Percentiles rank a stretch among this genome's conserved stretches.
These are phyloP conservation scores for Lasioglossum baleicum DNA, from an alignment of 1,140 invertebrate species.

Conservation along the genomic window DNA sequence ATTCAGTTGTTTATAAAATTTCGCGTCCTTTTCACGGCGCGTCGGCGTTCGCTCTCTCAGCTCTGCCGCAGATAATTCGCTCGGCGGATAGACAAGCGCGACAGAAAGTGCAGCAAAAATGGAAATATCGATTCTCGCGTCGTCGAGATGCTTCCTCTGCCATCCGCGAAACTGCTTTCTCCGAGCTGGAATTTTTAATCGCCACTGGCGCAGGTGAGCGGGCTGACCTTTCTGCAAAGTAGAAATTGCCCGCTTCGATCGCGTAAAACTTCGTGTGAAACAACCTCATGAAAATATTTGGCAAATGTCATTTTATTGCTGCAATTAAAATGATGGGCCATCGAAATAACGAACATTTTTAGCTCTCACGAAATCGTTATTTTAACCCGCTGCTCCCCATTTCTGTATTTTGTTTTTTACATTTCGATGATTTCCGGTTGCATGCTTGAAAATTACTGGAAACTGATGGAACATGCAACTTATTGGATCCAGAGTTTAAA, in stretches of 20 bases:
- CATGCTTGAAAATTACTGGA: background rate
- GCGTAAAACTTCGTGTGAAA: too few relatives aligned
- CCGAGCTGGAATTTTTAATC: slow-evolving; percentile 17
- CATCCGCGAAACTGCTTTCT: background rate
- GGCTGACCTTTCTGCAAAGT: too few relatives aligned
- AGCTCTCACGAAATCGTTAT: background rate
- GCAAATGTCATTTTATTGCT: too few relatives aligned
- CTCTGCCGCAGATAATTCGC: slow-evolving; percentile 42
- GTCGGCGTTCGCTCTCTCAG: background rate
- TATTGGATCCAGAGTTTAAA: background rate
- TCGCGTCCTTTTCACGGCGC: background rate
- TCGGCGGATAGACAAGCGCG: background rate
- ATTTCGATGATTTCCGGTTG: background rate
- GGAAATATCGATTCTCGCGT: slow-evolving; percentile 5
- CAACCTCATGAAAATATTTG: too few relatives aligned
- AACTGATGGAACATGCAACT: too few relatives aligned
- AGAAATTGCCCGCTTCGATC: too few relatives aligned
- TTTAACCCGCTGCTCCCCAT: too few relatives aligned
- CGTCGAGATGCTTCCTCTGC: background rate
- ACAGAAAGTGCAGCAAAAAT: slow-evolving; percentile 14
- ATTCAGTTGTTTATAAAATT: slow-evolving; percentile 4
- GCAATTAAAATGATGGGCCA: background rate
- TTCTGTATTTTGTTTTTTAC: background rate
- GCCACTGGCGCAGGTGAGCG: too few relatives aligned
- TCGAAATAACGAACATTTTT: background rate